Percentiles rank a stretch among this genome's conserved stretches.
These are phyloP conservation scores for Protonibea diacanthus DNA, from an alignment of 2,797 vertebrate species.

Conservation along the genomic window DNA sequence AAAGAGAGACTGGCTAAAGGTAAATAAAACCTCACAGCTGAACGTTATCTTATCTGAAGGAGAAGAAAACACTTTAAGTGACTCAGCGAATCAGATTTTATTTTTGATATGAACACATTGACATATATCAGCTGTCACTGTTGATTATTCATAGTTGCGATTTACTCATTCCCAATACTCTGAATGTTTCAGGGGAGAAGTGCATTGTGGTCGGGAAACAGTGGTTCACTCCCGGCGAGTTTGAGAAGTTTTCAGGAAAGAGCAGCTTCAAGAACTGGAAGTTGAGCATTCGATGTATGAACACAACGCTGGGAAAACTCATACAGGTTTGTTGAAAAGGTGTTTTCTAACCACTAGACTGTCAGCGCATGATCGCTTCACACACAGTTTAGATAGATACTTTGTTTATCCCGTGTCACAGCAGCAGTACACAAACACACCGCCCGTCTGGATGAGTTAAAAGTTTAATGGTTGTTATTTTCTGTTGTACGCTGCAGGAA, in stretches of 20 bases:
- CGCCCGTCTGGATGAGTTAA: too few relatives aligned
- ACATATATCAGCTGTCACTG: not conserved
- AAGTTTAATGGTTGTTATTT: not conserved
- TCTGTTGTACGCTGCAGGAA: constrained; percentile 42
- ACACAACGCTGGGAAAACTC: constrained; percentile 62
- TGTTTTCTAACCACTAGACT: not conserved
- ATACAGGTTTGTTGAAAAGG: constrained; percentile 69
- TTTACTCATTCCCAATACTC: not conserved
- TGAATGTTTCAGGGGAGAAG: constrained; percentile 66
- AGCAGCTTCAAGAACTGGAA: constrained; percentile 79
- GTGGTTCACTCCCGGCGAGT: constrained; percentile 75
- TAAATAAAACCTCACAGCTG: constrained; percentile 26
- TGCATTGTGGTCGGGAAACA: constrained; percentile 59
- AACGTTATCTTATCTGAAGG: not conserved
- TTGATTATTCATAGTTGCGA: not conserved
- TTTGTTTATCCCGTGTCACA: too few relatives aligned
- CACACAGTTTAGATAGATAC: not conserved
- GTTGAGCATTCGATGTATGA: constrained; percentile 66
- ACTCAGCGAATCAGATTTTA: not conserved
- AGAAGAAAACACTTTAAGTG: not conserved
- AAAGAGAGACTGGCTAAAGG: constrained; percentile 73
- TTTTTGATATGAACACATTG: too few relatives aligned
- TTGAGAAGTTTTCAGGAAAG: constrained; percentile 77
- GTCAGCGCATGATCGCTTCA: not conserved
- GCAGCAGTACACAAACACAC: too few relatives aligned